Base-by-base conservation (phyloP, 2,888 invertebrate genomes). In the Apodemia zela region DNA sequence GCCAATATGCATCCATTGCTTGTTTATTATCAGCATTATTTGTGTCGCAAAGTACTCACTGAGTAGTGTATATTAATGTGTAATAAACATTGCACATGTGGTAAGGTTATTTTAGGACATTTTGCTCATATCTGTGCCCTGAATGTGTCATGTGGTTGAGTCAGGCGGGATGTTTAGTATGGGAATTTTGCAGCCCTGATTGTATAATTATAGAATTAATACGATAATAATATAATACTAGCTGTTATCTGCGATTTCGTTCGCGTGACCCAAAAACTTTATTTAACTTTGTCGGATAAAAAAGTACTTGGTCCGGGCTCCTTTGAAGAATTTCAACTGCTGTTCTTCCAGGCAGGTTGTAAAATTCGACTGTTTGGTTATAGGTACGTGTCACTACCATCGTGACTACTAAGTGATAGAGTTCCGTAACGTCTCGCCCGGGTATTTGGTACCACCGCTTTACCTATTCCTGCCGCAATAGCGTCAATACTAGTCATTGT, bases 141-240 rank as follows among this genome's bases (percentile, higher is more conserved):
- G 82, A 86, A 87, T 87, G 86, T 85, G 87, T 86, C 85, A 86
- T 69, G 64, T 70, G 68, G 71, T 54, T 85, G 86, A 85, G 66
- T 86, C 84, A 86, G 70, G 71, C 72, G 76, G 79, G 73, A 78
- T 77, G 78, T 76, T 42, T 69, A 73, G 65, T 65, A 73, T 68
- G 75, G 72, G 72, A 76, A 74, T 78, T 68, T 75, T 69, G 67
- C 71, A 69, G 69, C 67, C 49, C 59, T 60, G 49, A 61, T 61
- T 63, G 13, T 51, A 21, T 18, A 18, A 51, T 8, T 42, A 15
- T 42, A 42, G 42, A 42, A 42, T 42, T 38, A 42, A 42, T 1
- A 42, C 13, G 4, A 15, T 42, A 42, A 15, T 42, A 1, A 15
- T 15, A 42, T 42, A 15, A 42, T 42, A 42, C 5, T 42, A 4